Base-by-base conservation (phyloP, 2,888 invertebrate species). In the Xestoiulus laeticollis region DNA sequence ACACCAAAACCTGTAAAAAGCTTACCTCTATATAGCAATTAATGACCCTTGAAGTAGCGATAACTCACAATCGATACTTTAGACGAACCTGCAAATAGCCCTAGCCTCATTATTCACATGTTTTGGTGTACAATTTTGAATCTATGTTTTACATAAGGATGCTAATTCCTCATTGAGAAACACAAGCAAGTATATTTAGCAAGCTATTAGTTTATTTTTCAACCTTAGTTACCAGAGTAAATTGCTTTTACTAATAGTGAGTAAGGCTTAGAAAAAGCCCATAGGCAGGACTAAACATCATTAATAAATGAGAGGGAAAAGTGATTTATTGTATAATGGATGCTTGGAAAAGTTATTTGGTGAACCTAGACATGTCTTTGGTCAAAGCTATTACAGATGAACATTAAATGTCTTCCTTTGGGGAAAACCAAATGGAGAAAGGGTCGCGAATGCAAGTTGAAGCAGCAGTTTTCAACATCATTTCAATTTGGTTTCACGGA, bases 361-460 rank as follows among this genome's bases (percentile, higher is more conserved):
- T 59, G 19, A 59, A 59, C 53, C 53, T 59, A 5, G 19, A 59
- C 53, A 59, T 59, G 53, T 59, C 53, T 59, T 14, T n/a, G 53
- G 19, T n/a, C 53, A 59, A 59, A 59, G 3, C 53, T 59, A 59
- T n/a, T 59, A 59, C 19, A n/a, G n/a, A 59, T n/a, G 48, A 59
- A 59, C 53, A 59, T 48, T 48, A 59, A 59, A 59, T 59, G 53
- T 4, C 53, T 59, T 59, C 53, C 53, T 59, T 59, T 59, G 53
- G 53, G 53, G n/a, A n/a, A 59, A 59, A n/a, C 19, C n/a, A 59
- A 59, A 59, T 59, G n/a, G 53, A 59, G 53, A 59, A 59, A n/a
- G 6, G 53, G 38, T 38, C 53, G n/a, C n/a, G 19, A n/a, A 59
- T 59, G n/a, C 16, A 59, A n/a, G 53, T 53, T 19, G n/a, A 53